Base-by-base conservation (phyloP, 2,888 invertebrate species). In the Sarcophaga carnaria region DNA sequence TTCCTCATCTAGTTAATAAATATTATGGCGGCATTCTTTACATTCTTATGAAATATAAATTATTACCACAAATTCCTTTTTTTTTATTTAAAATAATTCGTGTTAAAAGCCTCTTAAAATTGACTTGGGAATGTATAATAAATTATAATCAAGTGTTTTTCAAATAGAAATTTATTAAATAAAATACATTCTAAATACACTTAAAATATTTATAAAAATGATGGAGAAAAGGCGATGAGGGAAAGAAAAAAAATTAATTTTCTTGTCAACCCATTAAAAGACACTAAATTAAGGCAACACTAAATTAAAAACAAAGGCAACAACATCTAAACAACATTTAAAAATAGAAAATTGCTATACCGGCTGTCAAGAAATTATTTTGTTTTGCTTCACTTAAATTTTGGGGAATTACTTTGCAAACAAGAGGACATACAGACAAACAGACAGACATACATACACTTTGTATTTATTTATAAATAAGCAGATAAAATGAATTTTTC, bases 261-360 rank as follows among this genome's bases (percentile, higher is more conserved):
- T 17, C 12, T 22, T 80, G 74, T 80, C 66, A 67, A 49, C 66
- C 10, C 59, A n/a, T 59, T 74, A 67, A 74, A 67, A 67, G 25
- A 14, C 47, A 74, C 47, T 74, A 20, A 74, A 60, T 74, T 67
- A 47, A 78, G 27, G 8, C 45, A 60, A 37, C 66, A 49, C 49
- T 49, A 49, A 37, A 49, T 66, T 8, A 66, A 54, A 66, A 64
- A 20, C 37, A 20, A 6, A n/a, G 25, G 1, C 11, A 20, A 17
- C 49, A 27, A 59, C n/a, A 59, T 67, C 20, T 12, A 8, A 66
- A 8, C 64, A 64, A 10, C 14, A 45, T 20, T 17, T 22, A 59
- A 66, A 72, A 60, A 60, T 77, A 49, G 8, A 49, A 49, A 49
- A 11, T 6, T 6, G 37, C 14, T 49, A 14, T 49, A 49, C 49